Base-by-base conservation (phyloP, 2,888 invertebrate species). In the Prostheceraeus crozeri region DNA sequence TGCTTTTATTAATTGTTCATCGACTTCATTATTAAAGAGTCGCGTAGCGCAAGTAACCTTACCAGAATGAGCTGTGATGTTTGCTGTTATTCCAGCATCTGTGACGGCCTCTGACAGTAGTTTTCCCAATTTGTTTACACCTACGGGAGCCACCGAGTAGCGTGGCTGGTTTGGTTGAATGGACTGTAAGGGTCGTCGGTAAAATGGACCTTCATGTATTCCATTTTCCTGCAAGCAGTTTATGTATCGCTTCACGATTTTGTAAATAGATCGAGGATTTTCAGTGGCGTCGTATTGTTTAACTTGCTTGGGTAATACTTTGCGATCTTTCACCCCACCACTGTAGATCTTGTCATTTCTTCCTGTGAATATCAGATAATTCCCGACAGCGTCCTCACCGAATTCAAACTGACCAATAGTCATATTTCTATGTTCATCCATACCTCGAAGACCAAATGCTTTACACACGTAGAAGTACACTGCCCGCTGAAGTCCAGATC, bases 261-360 rank as follows among this genome's bases (percentile, higher is more conserved):
- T 40, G 14, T 40, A 40, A 40, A 40, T 40, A 19, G 40, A 40
- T 16, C 40, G 40, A 40, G 14, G 6, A 40, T 40, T 40, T 14
- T 40, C 40, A 40, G 40, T 16, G n/a, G n/a, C n/a, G 40, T 40
- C 40, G 40, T 40, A 40, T 40, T 40, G 40, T 40, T 40, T 40
- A 19, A 40, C 19, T 8, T 14, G 14, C 19, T 48, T 10, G 3
- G 4, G 6, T n/a, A n/a, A n/a, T n/a, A n/a, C n/a, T n/a, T n/a
- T n/a, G n/a, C n/a, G n/a, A n/a, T n/a, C n/a, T n/a, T n/a, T n/a
- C n/a, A n/a, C n/a, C n/a, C n/a, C n/a, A n/a, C n/a, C n/a, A n/a
- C n/a, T n/a, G n/a, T n/a, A n/a, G n/a, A n/a, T n/a, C n/a, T n/a
- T n/a, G n/a, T n/a, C n/a, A n/a, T n/a, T n/a, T n/a, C n/a, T n/a